Conservation (phyloP, 2,888 invertebrate genomes). For the Lepidocyrtinus sp. region DNA sequence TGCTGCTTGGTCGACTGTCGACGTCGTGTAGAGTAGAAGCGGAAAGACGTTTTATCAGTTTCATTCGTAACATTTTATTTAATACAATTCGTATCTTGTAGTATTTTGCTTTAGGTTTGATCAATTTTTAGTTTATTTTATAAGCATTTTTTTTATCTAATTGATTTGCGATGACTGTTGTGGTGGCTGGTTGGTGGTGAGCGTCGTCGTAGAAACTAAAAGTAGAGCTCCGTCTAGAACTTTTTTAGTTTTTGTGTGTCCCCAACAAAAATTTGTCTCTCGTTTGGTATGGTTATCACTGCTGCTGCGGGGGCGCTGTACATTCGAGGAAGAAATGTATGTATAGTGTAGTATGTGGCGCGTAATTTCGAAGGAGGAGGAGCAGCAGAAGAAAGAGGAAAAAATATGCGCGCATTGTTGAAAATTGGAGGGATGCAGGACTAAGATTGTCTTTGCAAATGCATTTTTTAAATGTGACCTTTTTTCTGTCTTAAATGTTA, state of each 20-base stretch:
- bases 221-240: not conserved
- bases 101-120: too few relatives aligned
- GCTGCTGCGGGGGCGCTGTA: not conserved
- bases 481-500: conserved; percentile 12
- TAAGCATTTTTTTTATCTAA: not conserved
- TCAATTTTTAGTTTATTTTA: not conserved
- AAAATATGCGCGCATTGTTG: not conserved
- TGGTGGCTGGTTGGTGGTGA: not conserved
- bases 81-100: too few relatives aligned
- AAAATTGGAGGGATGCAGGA: not conserved
- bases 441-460: not conserved
- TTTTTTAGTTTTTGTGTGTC: not conserved
- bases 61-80: too few relatives aligned
- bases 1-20: conserved; percentile 59
- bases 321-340: not conserved
- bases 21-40: too few relatives aligned
- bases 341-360: not conserved
- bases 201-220: not conserved
- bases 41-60: too few relatives aligned
- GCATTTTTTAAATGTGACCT: conserved; percentile 17
- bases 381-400: not conserved
- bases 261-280: not conserved
- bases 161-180: not conserved
- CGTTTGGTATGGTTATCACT: too few relatives aligned
- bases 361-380: not conserved